Conservation (phyloP, 2,888 invertebrate species). For the Caradrina clavipalpis region DNA sequence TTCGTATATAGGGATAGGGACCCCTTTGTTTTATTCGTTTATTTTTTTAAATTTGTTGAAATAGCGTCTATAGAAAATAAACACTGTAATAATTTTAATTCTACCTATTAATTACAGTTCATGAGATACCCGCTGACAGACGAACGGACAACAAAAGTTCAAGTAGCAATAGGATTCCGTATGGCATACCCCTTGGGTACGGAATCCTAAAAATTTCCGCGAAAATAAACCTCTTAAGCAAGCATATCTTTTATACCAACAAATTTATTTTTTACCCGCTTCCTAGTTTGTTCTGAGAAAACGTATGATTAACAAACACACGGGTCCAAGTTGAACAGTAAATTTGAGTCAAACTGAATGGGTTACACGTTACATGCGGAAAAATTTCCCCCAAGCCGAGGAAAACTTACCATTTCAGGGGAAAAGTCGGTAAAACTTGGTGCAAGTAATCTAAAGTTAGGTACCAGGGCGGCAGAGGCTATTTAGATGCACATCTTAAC, state of each 20-base stretch:
- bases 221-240: conserved; percentile 15
- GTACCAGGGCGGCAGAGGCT: conserved; percentile 88
- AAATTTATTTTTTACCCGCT: conserved; percentile 38
- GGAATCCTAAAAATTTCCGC: not conserved
- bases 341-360: conserved; percentile 85
- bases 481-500: conserved; percentile 91
- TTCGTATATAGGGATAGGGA: too few species aligned
- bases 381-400: conserved; percentile 72
- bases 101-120: too few species aligned
- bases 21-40: too few species aligned
- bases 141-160: too few species aligned
- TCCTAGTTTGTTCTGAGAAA: conserved; percentile 52
- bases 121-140: too few species aligned
- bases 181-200: too few species aligned
- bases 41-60: too few species aligned
- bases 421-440: conserved; percentile 85
- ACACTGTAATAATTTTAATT: too few species aligned
- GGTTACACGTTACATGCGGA: conserved; percentile 83
- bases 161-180: too few species aligned
- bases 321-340: conserved; percentile 83
- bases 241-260: conserved; percentile 22
- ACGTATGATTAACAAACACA: conserved; percentile 71
- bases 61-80: too few species aligned
- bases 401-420: conserved; percentile 79
- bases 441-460: conserved; percentile 91